Base-by-base conservation (phyloP, 2,113 vertebrate species). In the Oryzias melastigma region DNA sequence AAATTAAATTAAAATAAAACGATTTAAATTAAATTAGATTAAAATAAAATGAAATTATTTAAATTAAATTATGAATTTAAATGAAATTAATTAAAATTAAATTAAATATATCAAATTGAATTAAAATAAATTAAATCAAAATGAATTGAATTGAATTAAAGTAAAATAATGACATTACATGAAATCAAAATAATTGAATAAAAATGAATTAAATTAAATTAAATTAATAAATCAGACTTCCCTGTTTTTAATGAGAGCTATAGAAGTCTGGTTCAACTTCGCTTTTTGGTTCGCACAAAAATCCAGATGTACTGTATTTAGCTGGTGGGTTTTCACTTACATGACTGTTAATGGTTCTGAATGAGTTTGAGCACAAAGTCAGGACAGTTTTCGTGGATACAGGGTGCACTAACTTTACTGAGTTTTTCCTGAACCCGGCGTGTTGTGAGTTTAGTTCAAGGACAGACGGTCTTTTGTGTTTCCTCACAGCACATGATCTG, bases 241-340 rank as follows among this genome's bases (percentile, higher is more conserved):
- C 51, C 75, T n/a, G 1, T 52, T 70, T 81, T 73, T 52, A 57
- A 52, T 19, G 52, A 50, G 53, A 49, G 1, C 17, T 35, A 52
- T 48, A 7, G 59, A 60, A 68, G 35, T 41, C 62, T 69, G 73
- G 70, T 62, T 6, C 46, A 77, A 81, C 77, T 22, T 18, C 24
- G 78, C 58, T 7, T 62, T 82, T 86, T 85, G 1, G 73, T 84
- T 88, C 87, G 85, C 87, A 89, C 83, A 87, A 81, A 84, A 78
- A 22, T 81, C 63, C 77, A 74, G 71, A 85, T 71, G 87, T 90
- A 90, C 88, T 90, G 86, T 89, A 85, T 8, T 73, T 77, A 82
- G 73, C 72, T 80, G 66, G 68, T 71, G 58, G 63, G 66, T 73
- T 77, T 63, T 75, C 68, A 73, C 64, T 48, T 74, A 65, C 55